Percentiles rank a stretch among this genome's conserved stretches.
Evolutionary conservation across 2,113 vertebrate genomes (phyloP).

Genomic region (Rhynchomys soricoides): DNA sequence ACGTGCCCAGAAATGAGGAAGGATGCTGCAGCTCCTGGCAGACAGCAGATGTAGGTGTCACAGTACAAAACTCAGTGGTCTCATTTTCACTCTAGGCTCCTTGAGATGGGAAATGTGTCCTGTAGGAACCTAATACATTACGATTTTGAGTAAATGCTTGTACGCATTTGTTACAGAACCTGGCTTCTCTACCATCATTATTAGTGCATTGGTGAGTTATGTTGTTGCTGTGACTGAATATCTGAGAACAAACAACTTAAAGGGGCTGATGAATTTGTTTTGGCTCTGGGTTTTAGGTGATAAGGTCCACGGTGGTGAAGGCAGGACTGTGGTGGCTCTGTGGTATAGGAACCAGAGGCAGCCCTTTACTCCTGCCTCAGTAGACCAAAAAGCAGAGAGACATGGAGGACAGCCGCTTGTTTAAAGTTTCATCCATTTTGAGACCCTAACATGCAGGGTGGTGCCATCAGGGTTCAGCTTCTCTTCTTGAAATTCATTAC

Average conservation of each 20-base stretch:
- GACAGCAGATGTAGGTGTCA: slow-evolving; percentile 8
- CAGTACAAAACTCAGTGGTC: background rate
- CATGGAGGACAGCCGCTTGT: too few species aligned
- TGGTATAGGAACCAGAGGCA: background rate
- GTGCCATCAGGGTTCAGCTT: background rate
- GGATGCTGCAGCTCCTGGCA: background rate
- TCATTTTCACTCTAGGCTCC: slow-evolving; percentile 12
- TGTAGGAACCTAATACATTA: background rate
- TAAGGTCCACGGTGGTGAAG: background rate
- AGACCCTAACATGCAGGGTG: background rate
- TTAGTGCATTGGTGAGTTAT: background rate
- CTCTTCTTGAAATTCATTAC: background rate
- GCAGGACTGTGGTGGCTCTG: background rate
- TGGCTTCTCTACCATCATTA: rapidly evolving
- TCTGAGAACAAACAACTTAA: background rate
- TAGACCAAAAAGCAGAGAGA: background rate
- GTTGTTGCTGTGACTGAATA: background rate
- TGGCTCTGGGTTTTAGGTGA: background rate
- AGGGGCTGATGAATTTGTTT: background rate
- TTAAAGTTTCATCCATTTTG: background rate
- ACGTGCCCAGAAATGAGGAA: slow-evolving; percentile 37
- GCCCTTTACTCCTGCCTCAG: background rate
- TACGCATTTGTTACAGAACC: rapidly evolving
- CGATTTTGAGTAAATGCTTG: background rate
- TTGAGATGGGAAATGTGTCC: background rate